Percentiles rank a stretch among this genome's conserved stretches.
These are phyloP conservation scores for Stictonetta naevosa DNA, from an alignment of 2,113 vertebrate species.

Conservation along the genomic window DNA sequence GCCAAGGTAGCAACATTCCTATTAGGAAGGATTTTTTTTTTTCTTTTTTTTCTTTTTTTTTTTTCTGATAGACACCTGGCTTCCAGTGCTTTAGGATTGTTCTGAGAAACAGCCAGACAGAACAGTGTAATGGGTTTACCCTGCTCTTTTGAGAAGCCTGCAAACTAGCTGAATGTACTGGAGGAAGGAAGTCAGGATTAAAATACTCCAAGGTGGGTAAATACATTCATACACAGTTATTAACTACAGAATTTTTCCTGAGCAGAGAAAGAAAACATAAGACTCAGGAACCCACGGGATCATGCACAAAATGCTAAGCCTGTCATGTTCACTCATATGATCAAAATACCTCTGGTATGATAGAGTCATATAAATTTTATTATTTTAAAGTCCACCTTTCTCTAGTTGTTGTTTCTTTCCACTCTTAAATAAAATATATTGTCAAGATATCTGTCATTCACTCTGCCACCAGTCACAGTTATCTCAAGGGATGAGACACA, in stretches of 20 bases:
- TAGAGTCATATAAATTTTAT: slow-evolving; percentile 13
- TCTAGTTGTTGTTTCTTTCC: background rate
- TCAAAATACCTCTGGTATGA: background rate
- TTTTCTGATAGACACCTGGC: background rate
- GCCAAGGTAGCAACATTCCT: background rate
- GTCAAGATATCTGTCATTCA: slow-evolving; percentile 23
- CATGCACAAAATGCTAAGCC: background rate
- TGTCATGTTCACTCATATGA: background rate
- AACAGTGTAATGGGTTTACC: background rate
- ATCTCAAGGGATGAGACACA: background rate
- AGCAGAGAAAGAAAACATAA: background rate
- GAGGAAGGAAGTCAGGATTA: background rate
- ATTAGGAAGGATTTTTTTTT: background rate
- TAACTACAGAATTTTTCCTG: background rate
- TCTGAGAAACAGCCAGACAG: background rate
- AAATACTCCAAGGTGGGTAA: background rate
- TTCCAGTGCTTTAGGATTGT: background rate
- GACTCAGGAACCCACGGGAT: background rate
- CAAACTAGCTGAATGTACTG: background rate
- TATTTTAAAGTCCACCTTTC: background rate
- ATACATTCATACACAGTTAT: background rate
- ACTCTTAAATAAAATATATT: background rate
- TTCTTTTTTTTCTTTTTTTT: background rate
- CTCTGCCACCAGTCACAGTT: background rate
- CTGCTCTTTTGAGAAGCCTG: background rate